These are phyloP conservation scores for Gymnogyps californianus DNA, from an alignment of 2,113 vertebrate genomes.

Conservation along the genomic window DNA sequence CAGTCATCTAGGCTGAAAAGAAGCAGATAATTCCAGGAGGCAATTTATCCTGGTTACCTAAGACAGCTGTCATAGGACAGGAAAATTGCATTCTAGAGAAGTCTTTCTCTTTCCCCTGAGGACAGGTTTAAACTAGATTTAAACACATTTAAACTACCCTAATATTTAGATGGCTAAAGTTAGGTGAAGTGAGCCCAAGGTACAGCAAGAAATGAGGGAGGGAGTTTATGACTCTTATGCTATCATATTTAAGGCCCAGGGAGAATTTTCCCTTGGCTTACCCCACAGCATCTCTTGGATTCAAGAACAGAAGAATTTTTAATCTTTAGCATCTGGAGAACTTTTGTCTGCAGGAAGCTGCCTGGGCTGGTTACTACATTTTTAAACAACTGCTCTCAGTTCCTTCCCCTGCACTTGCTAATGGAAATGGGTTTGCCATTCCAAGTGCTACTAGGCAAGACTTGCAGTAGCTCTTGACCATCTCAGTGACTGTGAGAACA, in stretches of 20 bases:
- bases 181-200: neutral
- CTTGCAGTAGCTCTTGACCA: neutral
- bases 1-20: neutral
- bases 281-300: neutral
- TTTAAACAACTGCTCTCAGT: neutral
- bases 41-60: conserved; percentile 30
- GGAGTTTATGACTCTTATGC: neutral
- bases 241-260: neutral
- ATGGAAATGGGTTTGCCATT: neutral
- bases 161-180: conserved; percentile 37
- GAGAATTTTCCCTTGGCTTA: neutral
- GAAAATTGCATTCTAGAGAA: conserved; percentile 12
- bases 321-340: neutral
- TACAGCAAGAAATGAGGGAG: neutral
- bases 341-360: neutral
- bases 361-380: neutral
- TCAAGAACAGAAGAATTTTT: neutral
- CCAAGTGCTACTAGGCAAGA: neutral
- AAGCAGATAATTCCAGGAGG: neutral
- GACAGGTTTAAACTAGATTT: conserved; percentile 19
- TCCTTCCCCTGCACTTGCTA: neutral
- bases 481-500: neutral
- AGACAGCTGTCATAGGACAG: neutral
- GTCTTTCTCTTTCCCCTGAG: conserved; percentile 4
- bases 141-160: neutral